phyloP scores from a whole-genome alignment of 2,797 vertebrate genomes.

The Leuciscus waleckii region DNA sequence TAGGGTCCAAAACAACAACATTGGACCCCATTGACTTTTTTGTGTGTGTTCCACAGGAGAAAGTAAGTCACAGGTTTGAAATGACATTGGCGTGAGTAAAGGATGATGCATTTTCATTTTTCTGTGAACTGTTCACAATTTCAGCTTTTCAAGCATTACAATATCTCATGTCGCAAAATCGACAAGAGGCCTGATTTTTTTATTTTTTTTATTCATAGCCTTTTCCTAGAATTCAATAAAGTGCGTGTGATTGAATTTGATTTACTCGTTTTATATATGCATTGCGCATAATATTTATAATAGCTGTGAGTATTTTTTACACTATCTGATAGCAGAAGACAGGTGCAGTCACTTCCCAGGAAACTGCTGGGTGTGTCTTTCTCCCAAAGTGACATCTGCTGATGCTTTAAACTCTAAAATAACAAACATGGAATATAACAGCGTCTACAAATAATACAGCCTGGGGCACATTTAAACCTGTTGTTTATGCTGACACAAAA shows the following conservation, averaged over 20 bases:
- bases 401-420: constrained; percentile 46
- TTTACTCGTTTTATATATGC: background rate
- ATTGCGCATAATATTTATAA: constrained; percentile 9
- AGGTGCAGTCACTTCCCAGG: constrained; percentile 51
- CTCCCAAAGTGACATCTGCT: constrained; percentile 52
- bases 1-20: background rate
- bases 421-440: constrained; percentile 49
- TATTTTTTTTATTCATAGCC: background rate
- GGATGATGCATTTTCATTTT: background rate
- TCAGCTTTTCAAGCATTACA: background rate
- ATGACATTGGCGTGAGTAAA: background rate
- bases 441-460: constrained; percentile 50
- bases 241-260: background rate
- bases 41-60: background rate
- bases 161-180: background rate
- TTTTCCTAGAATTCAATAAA: background rate
- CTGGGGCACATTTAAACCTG: constrained; percentile 40
- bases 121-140: no score
- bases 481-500: constrained; percentile 50
- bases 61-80: background rate
- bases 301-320: constrained; percentile 2
- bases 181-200: background rate
- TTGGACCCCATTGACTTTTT: background rate
- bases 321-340: constrained; percentile 39
- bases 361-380: constrained; percentile 50